Evolutionary conservation across 2,888 invertebrate species (phyloP).

Genomic region (Silvanus unidentatus): DNA sequence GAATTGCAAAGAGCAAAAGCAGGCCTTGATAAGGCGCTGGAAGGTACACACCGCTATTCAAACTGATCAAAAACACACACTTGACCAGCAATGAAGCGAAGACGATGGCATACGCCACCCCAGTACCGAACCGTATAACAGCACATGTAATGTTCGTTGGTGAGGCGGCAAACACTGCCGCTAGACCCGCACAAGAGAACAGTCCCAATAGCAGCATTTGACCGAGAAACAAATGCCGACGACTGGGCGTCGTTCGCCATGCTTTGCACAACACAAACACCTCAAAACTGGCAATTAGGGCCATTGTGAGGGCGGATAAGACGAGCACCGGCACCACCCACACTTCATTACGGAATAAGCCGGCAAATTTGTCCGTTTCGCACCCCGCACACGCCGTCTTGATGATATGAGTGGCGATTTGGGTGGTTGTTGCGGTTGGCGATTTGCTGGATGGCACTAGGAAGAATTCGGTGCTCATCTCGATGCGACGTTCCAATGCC

Average conservation of each 20-base stretch:
- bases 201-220: constrained; percentile 81
- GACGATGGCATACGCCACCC: constrained; percentile 76
- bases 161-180: constrained; percentile 70
- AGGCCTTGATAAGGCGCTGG: constrained; percentile 90
- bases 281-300: constrained; percentile 81
- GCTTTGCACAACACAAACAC: constrained; percentile 83
- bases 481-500: constrained; percentile 52
- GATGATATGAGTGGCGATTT: constrained; percentile 29
- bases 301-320: constrained; percentile 76
- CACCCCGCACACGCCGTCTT: constrained; percentile 42
- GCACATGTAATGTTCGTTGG: constrained; percentile 78
- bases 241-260: constrained; percentile 74
- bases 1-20: constrained; percentile 81
- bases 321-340: constrained; percentile 90
- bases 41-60: constrained; percentile 85
- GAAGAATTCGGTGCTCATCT: constrained; percentile 83
- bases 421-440: constrained; percentile 34
- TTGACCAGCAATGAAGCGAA: constrained; percentile 90
- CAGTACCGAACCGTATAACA: constrained; percentile 74
- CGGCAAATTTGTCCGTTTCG: constrained; percentile 27
- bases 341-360: constrained; percentile 60
- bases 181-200: constrained; percentile 74
- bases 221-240: constrained; percentile 79
- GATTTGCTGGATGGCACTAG: constrained; percentile 58
- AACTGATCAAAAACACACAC: constrained; percentile 86